Conservation (phyloP, 64 coral and sea anemone genomes). For the Catalaphyllia jardinei region DNA sequence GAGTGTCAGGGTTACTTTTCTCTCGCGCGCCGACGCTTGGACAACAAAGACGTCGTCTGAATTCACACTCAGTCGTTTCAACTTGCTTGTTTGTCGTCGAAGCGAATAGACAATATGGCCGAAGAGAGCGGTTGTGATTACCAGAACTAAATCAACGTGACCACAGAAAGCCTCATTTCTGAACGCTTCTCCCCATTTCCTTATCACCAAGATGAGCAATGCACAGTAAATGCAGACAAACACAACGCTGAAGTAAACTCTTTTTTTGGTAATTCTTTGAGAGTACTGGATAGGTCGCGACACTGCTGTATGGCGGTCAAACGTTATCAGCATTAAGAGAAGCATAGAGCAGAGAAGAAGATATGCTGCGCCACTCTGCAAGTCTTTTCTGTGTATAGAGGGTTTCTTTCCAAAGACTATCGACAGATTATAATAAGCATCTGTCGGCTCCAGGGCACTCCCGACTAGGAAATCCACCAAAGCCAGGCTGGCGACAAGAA, state of each 20-base stretch:
- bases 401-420: neutral
- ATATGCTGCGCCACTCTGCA: constrained; percentile 64
- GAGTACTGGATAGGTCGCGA: constrained; percentile 56
- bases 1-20: constrained; percentile 73
- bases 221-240: constrained; percentile 66
- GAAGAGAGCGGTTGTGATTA: constrained; percentile 62
- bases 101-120: constrained; percentile 45
- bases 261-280: constrained; percentile 49
- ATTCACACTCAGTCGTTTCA: constrained; percentile 46
- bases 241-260: constrained; percentile 11
- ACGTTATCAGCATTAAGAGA: constrained; percentile 63
- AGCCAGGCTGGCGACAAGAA: constrained; percentile 67
- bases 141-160: constrained; percentile 60
- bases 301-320: constrained; percentile 61
- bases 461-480: constrained; percentile 75
- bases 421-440: constrained; percentile 54
- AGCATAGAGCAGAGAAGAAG: constrained; percentile 62
- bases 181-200: constrained; percentile 22
- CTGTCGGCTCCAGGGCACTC: constrained; percentile 51
- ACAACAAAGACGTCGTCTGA: constrained; percentile 27
- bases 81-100: constrained; percentile 36
- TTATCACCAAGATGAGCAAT: constrained; percentile 29
- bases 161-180: constrained; percentile 74
- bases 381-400: constrained; percentile 44
- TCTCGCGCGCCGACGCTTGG: constrained; percentile 40